Evolutionary conservation across 2,888 invertebrate species (phyloP), one percentile per base, ranked within the genome.

Genomic region (Drosophila sordidula): DNA sequence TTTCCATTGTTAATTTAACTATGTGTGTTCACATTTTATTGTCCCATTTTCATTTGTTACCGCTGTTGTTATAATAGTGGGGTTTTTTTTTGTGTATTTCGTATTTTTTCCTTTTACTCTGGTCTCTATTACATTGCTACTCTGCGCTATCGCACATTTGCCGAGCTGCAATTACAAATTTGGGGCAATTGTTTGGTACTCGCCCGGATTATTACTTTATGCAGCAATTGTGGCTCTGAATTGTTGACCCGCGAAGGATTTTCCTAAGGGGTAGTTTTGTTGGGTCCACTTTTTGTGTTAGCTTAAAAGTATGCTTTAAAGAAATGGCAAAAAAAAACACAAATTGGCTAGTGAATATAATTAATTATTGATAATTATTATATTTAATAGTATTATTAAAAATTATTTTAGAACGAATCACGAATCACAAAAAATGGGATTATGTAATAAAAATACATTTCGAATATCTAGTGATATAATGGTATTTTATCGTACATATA

Each of bases 111-210:
- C 32, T 49, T 25, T 34, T 8, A 29, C 6, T 38, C 34, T 22
- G 14, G 41, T 11, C 36, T 34, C 11, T 54, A 36, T 59, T 45
- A 39, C 36, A 45, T 50, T 44, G 42, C 45, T 47, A 46, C 51
- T 45, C 66, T 57, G 39, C 64, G 68, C 70, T 82, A 71, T 75
- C 82, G 75, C 74, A 70, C 76, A 75, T 77, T 80, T 86, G 73
- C 74, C 66, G 70, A 41, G 8, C 74, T 84, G 78, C 85, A 82
- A 84, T 87, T 84, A 85, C 59, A 75, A 68, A 84, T 82, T 87
- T 81, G 72, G 85, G 87, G 70, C 75, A 87, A 87, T 78, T 82
- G 85, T 74, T 70, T 44, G 54, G 62, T 62, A 63, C 46, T 66
- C 70, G 56, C 70, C 64, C 47, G 52, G 59, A 49, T 52, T 71